A percentile compares a stretch with the other conserved stretches of the same genome.
Conservation (phyloP, 1,140 invertebrate genomes). For the Listronotus bonariensis region DNA sequence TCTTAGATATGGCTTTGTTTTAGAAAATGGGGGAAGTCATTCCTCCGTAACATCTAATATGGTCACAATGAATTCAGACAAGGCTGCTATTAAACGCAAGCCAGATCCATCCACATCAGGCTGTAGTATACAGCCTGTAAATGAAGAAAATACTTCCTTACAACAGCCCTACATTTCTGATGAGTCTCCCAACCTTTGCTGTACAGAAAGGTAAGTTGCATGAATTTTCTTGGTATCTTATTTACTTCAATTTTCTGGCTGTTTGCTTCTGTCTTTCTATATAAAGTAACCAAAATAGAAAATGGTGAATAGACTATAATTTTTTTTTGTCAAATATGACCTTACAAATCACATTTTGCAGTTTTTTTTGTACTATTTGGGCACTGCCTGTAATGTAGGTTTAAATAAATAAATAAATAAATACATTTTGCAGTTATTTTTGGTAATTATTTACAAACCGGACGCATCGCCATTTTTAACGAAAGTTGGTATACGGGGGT, state of each 20-base stretch:
- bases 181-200: constrained; percentile 66
- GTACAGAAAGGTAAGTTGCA: constrained; percentile 62
- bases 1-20: background rate
- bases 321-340: too few relatives aligned
- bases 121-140: constrained; percentile 48
- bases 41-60: constrained; percentile 53
- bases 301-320: too few relatives aligned
- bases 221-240: constrained; percentile 3
- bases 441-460: too few relatives aligned
- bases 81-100: constrained; percentile 57
- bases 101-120: constrained; percentile 52
- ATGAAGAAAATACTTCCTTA: constrained; percentile 44
- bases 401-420: too few relatives aligned
- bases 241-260: background rate
- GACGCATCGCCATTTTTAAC: too few relatives aligned
- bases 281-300: too few relatives aligned
- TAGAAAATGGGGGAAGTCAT: constrained; percentile 43
- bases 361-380: too few relatives aligned
- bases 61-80: constrained; percentile 62
- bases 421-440: too few relatives aligned
- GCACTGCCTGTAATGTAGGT: too few relatives aligned
- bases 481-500: too few relatives aligned
- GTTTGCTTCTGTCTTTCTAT: too few relatives aligned
- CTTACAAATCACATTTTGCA: too few relatives aligned
- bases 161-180: constrained; percentile 51